Conservation (phyloP, 1,140 invertebrate species). For the Homalodisca vitripennis region DNA sequence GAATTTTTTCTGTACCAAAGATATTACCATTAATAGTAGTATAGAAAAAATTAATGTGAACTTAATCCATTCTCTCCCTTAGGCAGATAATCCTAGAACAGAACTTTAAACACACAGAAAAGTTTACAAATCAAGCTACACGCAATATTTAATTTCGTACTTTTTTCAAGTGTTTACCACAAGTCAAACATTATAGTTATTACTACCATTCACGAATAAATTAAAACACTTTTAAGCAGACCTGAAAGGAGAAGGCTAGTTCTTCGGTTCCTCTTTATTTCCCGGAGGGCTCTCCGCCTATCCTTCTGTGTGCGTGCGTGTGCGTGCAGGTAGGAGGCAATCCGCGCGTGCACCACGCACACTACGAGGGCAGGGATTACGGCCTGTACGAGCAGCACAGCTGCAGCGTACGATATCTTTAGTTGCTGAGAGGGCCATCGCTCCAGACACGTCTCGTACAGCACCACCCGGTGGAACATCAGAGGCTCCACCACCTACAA, state of each 20-base stretch:
- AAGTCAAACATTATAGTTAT: too few relatives aligned
- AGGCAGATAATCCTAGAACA: too few relatives aligned
- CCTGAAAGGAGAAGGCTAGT: conserved; percentile 53
- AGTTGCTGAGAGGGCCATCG: conserved; percentile 48
- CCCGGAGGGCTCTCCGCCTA: conserved; percentile 44
- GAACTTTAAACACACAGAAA: too few relatives aligned
- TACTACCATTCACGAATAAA: too few relatives aligned
- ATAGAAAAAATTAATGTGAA: too few relatives aligned
- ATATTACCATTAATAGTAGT: too few relatives aligned
- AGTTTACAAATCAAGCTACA: too few relatives aligned
- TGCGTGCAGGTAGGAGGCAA: conserved; percentile 50
- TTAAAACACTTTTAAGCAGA: too few relatives aligned
- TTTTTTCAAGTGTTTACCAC: too few relatives aligned
- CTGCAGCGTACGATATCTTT: conserved; percentile 53
- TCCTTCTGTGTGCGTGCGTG: conserved; percentile 43
- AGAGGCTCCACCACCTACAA: conserved; percentile 50
- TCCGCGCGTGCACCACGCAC: conserved; percentile 53
- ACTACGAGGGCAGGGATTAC: conserved; percentile 57
- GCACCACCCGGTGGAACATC: conserved; percentile 43
- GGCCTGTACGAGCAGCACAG: conserved; percentile 56
- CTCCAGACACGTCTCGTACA: conserved; percentile 50
- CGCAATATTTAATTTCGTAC: too few relatives aligned
- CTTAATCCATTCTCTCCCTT: too few relatives aligned
- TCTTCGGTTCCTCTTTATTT: conserved; percentile 52
- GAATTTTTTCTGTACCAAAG: too few relatives aligned